Evolutionary conservation across 2,888 invertebrate species (phyloP), one percentile per base, ranked within the genome.

Genomic region (Proisotoma minuta): DNA sequence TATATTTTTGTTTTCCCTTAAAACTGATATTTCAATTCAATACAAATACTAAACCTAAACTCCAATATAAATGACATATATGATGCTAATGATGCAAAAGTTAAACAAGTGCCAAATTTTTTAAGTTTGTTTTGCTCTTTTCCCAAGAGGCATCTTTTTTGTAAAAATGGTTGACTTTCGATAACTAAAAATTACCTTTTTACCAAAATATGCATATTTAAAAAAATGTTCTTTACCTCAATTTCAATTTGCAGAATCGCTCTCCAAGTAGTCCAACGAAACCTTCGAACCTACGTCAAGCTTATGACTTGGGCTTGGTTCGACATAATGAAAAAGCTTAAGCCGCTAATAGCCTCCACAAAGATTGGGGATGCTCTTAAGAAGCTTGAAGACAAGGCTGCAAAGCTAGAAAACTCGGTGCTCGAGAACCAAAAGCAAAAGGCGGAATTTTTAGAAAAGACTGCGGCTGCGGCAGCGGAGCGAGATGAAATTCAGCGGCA

Each of bases 391-490:
- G 61, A 62, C 5, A 53, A 54, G 12, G 20, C 60, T 3, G 62
- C 54, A 12, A 60, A 66, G 29, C 62, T 62, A 12, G 47, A 34
- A 2, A 60, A 62, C 15, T 40, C 43, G 8, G 39, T 60, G 1
- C 27, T 60, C 54, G 15, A 24, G n/a, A 39, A 28, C 24, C n/a
- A n/a, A n/a, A 96, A 97, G 78, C 85, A 91, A 77, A 91, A 96
- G 82, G 95, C 96, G 82, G 97, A 98, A 78, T 83, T 96, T 75
- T 98, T 99, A 82, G 89, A 83, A 62, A 87, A 94, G 78, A 95
- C 96, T 80, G 84, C 88, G 77, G 93, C 92, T 78, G 84, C 99
- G 74, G 84, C 92, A 76, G 86, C 91, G 76, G 96, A 98, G 82
- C 98, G 97, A 87, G 91, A 90, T 77, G 86, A 87, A 64, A 84